These are phyloP conservation scores for Papilio machaon DNA, from an alignment of 1,140 invertebrate species.

Conservation along the genomic window DNA sequence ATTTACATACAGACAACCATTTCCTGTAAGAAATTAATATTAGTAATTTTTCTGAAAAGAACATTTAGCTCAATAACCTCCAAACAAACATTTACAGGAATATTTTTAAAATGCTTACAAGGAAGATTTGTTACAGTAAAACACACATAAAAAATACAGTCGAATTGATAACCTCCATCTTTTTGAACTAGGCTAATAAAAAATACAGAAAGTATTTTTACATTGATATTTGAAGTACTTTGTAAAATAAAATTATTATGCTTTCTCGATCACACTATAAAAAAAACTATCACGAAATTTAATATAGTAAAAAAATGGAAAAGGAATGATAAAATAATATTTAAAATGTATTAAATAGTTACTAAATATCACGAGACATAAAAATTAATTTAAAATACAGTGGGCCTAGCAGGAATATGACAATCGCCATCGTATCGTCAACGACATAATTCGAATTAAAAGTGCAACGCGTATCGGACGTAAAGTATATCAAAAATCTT, in stretches of 20 bases:
- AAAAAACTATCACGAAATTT: neutral
- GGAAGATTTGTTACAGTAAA: no score
- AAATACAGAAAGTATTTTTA: neutral
- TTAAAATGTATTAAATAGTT: conserved; percentile 1
- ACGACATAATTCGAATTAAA: no score
- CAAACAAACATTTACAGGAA: neutral
- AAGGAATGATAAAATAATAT: conserved; percentile 1
- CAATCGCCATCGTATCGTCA: no score
- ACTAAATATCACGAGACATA: neutral
- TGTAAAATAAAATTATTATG: neutral
- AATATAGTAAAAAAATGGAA: neutral
- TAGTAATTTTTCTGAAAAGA: no score
- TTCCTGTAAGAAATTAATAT: no score
- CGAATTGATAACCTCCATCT: no score
- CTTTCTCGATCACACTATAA: neutral
- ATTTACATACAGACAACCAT: neutral
- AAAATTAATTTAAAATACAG: neutral
- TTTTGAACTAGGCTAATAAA: neutral
- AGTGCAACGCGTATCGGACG: no score
- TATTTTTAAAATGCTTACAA: neutral
- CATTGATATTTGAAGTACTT: neutral
- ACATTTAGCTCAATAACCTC: no score
- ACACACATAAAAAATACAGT: no score
- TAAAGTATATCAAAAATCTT: no score
- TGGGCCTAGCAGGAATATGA: no score